These are phyloP conservation scores for Cydia amplana DNA, from an alignment of 1,140 invertebrate species.

Conservation along the genomic window DNA sequence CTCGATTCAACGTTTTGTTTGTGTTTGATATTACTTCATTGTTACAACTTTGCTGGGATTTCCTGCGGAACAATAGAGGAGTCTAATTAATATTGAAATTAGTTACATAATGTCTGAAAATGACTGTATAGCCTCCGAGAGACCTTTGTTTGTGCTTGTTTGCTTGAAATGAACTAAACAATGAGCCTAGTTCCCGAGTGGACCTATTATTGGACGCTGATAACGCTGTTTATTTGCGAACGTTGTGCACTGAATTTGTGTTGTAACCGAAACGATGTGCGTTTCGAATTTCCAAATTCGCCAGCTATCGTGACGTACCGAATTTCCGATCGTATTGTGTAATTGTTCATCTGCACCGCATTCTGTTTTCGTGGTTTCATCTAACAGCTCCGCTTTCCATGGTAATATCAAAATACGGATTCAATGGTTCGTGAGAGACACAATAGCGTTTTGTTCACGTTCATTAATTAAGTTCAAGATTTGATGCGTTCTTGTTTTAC, in stretches of 20 bases:
- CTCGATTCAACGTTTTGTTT: conserved; percentile 21
- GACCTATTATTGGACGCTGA: conserved; percentile 22
- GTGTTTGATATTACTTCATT: conserved; percentile 19
- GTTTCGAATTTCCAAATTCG: conserved; percentile 21
- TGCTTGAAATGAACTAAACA: conserved; percentile 18
- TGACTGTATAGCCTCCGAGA: background rate
- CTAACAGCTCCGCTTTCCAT: background rate
- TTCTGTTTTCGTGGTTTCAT: conserved; percentile 10
- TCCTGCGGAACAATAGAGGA: background rate
- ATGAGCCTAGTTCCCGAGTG: conserved; percentile 12
- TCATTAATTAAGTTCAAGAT: conserved; percentile 50
- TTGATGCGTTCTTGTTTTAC: conserved; percentile 37
- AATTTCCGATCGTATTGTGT: conserved; percentile 26
- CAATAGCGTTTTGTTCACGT: conserved; percentile 32
- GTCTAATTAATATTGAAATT: conserved; percentile 29
- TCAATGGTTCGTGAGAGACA: conserved; percentile 31
- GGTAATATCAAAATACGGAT: conserved; percentile 27
- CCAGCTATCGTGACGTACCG: background rate
- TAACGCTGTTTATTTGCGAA: conserved; percentile 17
- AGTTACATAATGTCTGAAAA: background rate
- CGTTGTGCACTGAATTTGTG: conserved; percentile 22
- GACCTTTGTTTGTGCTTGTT: background rate
- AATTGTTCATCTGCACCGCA: conserved; percentile 17
- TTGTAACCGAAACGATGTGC: conserved; percentile 11
- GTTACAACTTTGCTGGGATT: conserved; percentile 23